Conservation (phyloP, 2,888 invertebrate species). For the Melipona beecheii region DNA sequence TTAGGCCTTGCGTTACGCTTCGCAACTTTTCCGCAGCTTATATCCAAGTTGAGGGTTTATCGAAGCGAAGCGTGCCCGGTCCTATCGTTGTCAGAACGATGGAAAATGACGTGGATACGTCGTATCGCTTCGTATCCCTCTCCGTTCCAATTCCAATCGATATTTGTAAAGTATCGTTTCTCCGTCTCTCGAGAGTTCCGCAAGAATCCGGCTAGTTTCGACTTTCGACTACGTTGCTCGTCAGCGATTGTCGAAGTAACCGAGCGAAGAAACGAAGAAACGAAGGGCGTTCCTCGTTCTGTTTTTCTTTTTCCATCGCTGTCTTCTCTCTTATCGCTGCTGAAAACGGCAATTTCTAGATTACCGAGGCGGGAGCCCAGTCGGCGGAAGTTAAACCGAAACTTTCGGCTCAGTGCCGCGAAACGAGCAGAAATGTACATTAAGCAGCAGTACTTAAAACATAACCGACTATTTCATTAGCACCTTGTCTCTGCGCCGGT, state of each 20-base stretch:
- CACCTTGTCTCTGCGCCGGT: conserved; percentile 69
- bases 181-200: too few species aligned
- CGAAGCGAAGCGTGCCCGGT: neutral
- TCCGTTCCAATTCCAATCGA: neutral
- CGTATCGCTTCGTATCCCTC: too few species aligned
- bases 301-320: neutral
- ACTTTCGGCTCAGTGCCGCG: conserved; percentile 64
- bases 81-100: neutral
- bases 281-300: neutral
- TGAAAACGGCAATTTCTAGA: conserved; percentile 54
- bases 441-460: conserved; percentile 72
- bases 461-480: conserved; percentile 77
- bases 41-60: conserved; percentile 16
- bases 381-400: conserved; percentile 63
- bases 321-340: conserved; percentile 15
- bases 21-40: conserved; percentile 59
- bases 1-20: conserved; percentile 60
- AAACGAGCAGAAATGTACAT: conserved; percentile 68
- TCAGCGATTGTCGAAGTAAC: neutral
- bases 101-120: too few species aligned
- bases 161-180: neutral
- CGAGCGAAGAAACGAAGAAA: neutral
- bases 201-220: neutral
- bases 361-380: conserved; percentile 37
- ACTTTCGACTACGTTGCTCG: neutral